Base-by-base conservation (phyloP, 2,797 vertebrate species). In the Capromys pilorides region DNA sequence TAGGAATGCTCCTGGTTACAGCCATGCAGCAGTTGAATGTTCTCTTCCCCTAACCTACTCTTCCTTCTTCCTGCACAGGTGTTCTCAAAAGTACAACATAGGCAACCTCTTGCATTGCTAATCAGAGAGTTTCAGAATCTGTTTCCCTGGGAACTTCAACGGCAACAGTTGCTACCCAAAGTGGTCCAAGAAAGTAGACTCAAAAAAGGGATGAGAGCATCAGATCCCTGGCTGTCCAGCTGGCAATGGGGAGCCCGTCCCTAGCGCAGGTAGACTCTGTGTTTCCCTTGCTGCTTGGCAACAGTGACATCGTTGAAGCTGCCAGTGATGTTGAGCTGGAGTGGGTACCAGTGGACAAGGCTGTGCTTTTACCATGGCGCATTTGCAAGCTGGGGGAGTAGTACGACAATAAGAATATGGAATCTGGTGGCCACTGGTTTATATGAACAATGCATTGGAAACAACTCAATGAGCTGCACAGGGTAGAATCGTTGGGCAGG, bases 61-160 rank as follows among this genome's bases (percentile, higher is more conserved):
- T 75, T 80, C 10, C 64, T 96, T 86, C 14, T 5, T 91, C 16
- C 39, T 22, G 81, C 87, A 89, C 51, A 95, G 77, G 39, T 96
- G 66, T 87, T 91, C 36, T 92, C 64, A 83, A 69, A 96, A 69
- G 13, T 66, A 86, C 6, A 71, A 18, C 39, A 79, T 19, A 69
- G 80, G 83, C 54, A 81, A 81, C 14, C 39, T 93, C 84, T 11
- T 64, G 54, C 6, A 77, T 73, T 28, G 86, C 51, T 93, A 89
- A 95, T 89, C 31, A 73, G 31, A 83, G 69, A 85, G 49, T 61
- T 90, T 90, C 78, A 66, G 39, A 92, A 21, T 86, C 69, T 92
- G 51, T 88, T 91, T 95, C 73, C 61, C 84, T 78, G 66, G 64
- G 80, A 95, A 96, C 61, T 21, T 61, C 54, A 84, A n/a, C 18